Evolutionary conservation across 2,113 vertebrate species (phyloP), one percentile per base, ranked within the genome.

Genomic region (Eurypyga helias): DNA sequence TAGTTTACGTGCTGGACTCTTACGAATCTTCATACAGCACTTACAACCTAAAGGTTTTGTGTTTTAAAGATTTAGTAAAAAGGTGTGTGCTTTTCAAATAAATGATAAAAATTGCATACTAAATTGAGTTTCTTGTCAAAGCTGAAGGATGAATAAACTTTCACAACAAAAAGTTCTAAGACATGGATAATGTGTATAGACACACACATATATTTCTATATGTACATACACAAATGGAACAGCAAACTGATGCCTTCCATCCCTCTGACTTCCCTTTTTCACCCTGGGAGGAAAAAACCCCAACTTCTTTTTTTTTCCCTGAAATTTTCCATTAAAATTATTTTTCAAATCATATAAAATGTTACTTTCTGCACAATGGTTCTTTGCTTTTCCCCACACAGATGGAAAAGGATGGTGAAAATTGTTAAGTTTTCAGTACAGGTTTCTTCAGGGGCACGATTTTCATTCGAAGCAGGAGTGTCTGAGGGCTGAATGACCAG

Each of bases 251-350:
- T 61, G 11, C 0, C 6, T 7, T 13, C 17, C 9, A 34, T 41
- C 9, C 19, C 10, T 51, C 24, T 75, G 55, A 2, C 7, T 8
- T 46, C 29, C 6, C 4, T 12, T 76, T 70, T 62, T 52, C 33
- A 46, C 4, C 21, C 2, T 3, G 10, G 8, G 2, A 0, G 4
- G 0, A 3, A 26, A 23, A 20, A 17, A 0, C 0, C 1, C 1
- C 13, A 57, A 8, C 2, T 4, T 36, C 21, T 24, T 54, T 31
- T 60, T 45, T 3, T 5, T 33, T 6, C 19, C n/a, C 19, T 17
- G 16, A 66, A 33, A 38, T 4, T 54, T 90, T 41, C 20, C 2
- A 73, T 65, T 55, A 34, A 64, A 87, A 70, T 16, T 34, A 8
- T 61, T 80, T 21, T 75, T 82, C 12, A 76, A 76, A 77, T 43